Conservation (phyloP, 2,113 vertebrate species). For the Orthonyx spaldingii region DNA sequence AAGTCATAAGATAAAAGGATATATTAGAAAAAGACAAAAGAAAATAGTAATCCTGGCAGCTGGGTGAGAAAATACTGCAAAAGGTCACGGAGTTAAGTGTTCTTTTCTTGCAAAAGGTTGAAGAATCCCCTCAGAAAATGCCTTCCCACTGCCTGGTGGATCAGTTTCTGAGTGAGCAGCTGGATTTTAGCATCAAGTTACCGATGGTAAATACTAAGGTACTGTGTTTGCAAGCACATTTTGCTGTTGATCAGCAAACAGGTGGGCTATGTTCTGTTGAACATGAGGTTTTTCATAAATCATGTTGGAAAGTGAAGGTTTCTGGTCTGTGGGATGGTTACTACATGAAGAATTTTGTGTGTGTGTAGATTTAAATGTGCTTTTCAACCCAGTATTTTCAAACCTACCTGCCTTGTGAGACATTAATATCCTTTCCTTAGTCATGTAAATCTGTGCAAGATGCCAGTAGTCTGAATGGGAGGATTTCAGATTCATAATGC, state of each 20-base stretch:
- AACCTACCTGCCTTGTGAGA: background rate
- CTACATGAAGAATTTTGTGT: background rate
- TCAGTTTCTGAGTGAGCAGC: background rate
- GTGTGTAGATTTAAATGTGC: background rate
- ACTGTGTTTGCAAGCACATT: background rate
- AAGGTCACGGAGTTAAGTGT: background rate
- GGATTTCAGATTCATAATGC: background rate
- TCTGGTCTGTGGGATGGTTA: background rate
- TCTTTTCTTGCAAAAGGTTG: background rate
- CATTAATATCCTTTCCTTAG: background rate
- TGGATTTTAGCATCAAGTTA: background rate
- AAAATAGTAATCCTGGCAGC: background rate
- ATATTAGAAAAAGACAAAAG: background rate
- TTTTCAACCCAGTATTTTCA: background rate
- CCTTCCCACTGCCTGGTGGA: background rate
- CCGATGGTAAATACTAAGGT: background rate
- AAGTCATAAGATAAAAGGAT: background rate
- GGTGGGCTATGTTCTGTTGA: accelerated
- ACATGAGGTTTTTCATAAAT: background rate
- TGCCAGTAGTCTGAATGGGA: background rate
- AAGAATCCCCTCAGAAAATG: background rate
- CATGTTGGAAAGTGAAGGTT: background rate
- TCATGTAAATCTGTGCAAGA: background rate
- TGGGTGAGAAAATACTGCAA: background rate
- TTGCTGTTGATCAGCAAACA: background rate